Conservation (phyloP, 1,140 invertebrate genomes). For the Platyura marginata region DNA sequence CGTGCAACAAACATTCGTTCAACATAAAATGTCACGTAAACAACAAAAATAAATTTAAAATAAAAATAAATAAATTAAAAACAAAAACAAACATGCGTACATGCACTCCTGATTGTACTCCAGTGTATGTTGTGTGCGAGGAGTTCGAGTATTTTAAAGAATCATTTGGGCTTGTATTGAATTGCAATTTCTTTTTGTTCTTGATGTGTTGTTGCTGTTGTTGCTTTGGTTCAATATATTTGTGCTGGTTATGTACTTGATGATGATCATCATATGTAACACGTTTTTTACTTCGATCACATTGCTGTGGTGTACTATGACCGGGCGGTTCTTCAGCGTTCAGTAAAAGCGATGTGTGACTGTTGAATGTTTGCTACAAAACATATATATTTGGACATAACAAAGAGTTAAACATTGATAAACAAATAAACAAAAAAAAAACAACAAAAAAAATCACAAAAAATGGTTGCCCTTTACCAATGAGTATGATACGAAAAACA, state of each 20-base stretch:
- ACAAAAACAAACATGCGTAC: no score
- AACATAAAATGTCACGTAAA: background rate
- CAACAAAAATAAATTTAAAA: background rate
- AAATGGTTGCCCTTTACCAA: no score
- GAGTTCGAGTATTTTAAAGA: background rate
- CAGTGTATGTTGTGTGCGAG: background rate
- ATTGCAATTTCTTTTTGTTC: background rate
- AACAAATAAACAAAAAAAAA: no score
- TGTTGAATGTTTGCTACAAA: background rate
- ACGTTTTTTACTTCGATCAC: background rate
- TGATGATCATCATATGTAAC: background rate
- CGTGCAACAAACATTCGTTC: background rate
- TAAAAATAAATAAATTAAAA: background rate
- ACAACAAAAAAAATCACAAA: no score
- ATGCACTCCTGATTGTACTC: background rate
- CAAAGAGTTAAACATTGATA: no score
- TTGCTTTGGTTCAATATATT: background rate
- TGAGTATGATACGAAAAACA: no score
- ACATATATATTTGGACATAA: no score
- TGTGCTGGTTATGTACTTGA: background rate
- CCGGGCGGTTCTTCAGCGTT: background rate
- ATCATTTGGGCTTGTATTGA: background rate
- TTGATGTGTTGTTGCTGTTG: background rate
- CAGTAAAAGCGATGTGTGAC: background rate
- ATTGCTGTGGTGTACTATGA: background rate